These are phyloP conservation scores for Conus betulinus DNA, from an alignment of 1,140 invertebrate genomes.

Conservation along the genomic window DNA sequence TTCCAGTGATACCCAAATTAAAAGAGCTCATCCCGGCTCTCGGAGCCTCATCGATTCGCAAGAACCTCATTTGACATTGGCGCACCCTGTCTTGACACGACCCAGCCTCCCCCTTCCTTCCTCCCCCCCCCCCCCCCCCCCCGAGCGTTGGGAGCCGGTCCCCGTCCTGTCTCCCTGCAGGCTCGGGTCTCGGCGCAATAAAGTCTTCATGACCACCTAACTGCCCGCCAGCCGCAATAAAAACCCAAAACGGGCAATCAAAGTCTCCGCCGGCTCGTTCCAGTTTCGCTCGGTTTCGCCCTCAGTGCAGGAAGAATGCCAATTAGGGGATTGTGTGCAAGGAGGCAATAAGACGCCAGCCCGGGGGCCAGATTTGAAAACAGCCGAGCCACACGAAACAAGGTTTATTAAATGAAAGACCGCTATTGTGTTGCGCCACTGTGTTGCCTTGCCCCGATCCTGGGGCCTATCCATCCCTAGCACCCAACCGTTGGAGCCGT, in stretches of 20 bases:
- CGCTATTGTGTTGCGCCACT: not conserved
- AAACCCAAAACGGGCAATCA: slow-evolving; percentile 10
- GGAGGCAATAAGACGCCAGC: not conserved
- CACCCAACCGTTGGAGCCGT: not conserved
- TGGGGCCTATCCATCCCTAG: not conserved
- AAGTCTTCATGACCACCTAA: not conserved
- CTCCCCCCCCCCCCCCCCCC: not conserved
- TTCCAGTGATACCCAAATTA: too few relatives aligned
- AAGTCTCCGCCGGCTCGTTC: not conserved
- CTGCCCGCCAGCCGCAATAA: slow-evolving; percentile 5
- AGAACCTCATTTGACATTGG: not conserved
- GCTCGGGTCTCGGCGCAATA: not conserved
- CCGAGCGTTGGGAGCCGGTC: not conserved
- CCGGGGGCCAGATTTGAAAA: not conserved
- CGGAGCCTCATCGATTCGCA: too few relatives aligned
- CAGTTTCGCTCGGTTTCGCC: not conserved
- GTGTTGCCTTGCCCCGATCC: not conserved
- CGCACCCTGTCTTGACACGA: not conserved
- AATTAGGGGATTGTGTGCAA: slow-evolving; percentile 7
- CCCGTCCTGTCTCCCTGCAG: not conserved
- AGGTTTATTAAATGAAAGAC: not conserved
- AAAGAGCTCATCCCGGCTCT: too few relatives aligned
- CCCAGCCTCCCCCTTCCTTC: not conserved
- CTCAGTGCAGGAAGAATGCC: not conserved
- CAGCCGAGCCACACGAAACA: not conserved